Evolutionary conservation across 2,888 invertebrate genomes (phyloP).

Genomic region (Herminia tarsipennalis): DNA sequence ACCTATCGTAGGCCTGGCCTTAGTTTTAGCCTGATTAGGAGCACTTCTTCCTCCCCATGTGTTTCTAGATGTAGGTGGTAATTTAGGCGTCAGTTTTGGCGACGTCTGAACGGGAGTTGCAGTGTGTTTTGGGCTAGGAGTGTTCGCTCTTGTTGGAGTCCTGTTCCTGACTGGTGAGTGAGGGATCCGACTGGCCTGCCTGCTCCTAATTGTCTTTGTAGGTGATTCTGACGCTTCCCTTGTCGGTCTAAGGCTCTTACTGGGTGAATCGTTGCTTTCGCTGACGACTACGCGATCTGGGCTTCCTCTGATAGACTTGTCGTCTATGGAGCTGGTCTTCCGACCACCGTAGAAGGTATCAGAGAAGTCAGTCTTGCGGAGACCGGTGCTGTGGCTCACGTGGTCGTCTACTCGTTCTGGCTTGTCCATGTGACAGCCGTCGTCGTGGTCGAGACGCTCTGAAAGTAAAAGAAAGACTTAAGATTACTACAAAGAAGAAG

Average conservation of each 20-base stretch:
- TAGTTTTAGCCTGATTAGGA: conserved; percentile 69
- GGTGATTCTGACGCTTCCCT: conserved; percentile 72
- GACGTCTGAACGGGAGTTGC: conserved; percentile 71
- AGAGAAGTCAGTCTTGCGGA: conserved; percentile 89
- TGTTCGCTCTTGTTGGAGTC: conserved; percentile 70
- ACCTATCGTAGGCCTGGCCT: conserved; percentile 71
- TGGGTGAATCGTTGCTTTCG: conserved; percentile 76
- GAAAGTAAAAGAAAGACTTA: conserved; percentile 49
- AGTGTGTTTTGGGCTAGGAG: conserved; percentile 78
- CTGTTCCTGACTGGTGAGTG: conserved; percentile 75
- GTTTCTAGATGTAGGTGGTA: conserved; percentile 85
- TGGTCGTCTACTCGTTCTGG: conserved; percentile 80
- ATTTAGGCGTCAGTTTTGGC: conserved; percentile 69
- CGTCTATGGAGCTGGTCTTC: conserved; percentile 70
- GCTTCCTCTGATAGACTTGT: conserved; percentile 73
- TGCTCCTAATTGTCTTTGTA: conserved; percentile 68
- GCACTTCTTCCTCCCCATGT: conserved; percentile 91
- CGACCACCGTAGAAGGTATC: conserved; percentile 86
- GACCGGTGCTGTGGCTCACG: conserved; percentile 89
- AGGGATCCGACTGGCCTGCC: conserved; percentile 78
- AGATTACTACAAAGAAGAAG: neutral
- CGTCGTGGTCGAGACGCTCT: conserved; percentile 88
- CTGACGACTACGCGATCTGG: conserved; percentile 72
- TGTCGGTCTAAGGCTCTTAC: conserved; percentile 71
- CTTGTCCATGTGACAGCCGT: conserved; percentile 74